A percentile compares a stretch with the other conserved stretches of the same genome.
Conservation (phyloP, 2,113 vertebrate species). For the Boleophthalmus pectinirostris region DNA sequence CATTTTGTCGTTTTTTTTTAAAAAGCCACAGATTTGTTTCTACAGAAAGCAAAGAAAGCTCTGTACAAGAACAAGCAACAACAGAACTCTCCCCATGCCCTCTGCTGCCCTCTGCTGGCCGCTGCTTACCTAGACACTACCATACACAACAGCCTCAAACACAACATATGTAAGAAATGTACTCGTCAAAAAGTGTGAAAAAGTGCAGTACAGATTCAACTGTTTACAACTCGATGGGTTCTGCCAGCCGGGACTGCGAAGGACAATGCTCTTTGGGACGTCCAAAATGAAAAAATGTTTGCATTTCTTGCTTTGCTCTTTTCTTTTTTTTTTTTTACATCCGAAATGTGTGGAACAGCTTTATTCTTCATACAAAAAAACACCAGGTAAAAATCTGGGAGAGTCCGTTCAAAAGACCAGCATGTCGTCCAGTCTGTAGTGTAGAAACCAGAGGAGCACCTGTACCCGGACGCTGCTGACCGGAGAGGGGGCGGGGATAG, state of each 20-base stretch:
- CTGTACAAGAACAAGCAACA: slow-evolving; percentile 92
- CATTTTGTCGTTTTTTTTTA: slow-evolving; percentile 72
- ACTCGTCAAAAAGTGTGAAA: slow-evolving; percentile 89
- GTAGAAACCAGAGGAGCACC: slow-evolving; percentile 17
- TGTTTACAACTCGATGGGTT: slow-evolving; percentile 79
- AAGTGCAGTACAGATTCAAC: slow-evolving; percentile 95
- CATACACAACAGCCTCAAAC: slow-evolving; percentile 87
- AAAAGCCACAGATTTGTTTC: slow-evolving; percentile 89
- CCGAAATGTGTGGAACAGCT: slow-evolving; percentile 76
- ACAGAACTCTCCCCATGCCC: slow-evolving; percentile 77
- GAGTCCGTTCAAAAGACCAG: slow-evolving; percentile 66
- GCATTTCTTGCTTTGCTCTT: slow-evolving; percentile 54
- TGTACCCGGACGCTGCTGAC: not conserved
- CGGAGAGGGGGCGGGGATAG: too few relatives aligned
- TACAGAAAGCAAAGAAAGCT: slow-evolving; percentile 91
- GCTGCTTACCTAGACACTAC: slow-evolving; percentile 84
- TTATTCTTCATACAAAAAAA: slow-evolving; percentile 76
- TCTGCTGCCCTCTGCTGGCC: slow-evolving; percentile 79
- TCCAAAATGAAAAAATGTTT: slow-evolving; percentile 73
- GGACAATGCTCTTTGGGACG: slow-evolving; percentile 85
- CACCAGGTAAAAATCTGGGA: slow-evolving; percentile 62
- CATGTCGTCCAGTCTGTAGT: slow-evolving; percentile 48
- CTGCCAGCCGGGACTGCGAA: slow-evolving; percentile 77
- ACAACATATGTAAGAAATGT: slow-evolving; percentile 92
- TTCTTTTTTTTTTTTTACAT: slow-evolving; percentile 58